A percentile compares a stretch with the other conserved stretches of the same genome.
phyloP scores from a whole-genome alignment of 2,113 vertebrate species.

The Sisor rabdophorus region DNA sequence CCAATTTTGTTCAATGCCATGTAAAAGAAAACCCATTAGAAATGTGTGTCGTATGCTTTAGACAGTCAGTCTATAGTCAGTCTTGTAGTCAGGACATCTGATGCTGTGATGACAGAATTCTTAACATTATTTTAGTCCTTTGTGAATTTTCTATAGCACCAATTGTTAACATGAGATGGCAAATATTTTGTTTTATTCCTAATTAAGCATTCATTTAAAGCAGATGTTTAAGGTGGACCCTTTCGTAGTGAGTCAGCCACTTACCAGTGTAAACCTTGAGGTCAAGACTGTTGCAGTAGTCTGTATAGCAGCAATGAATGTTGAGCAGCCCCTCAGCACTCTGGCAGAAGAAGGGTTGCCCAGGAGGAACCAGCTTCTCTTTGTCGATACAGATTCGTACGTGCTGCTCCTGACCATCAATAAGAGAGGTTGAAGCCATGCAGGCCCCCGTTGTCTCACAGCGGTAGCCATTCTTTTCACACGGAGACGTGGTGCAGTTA shows the following conservation, averaged over 20 bases:
- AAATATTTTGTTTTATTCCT: no score
- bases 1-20: no score
- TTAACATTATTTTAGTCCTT: no score
- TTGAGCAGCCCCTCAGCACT: conserved; percentile 85
- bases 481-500: conserved; percentile 77
- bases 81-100: no score
- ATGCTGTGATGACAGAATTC: no score
- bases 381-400: conserved; percentile 82
- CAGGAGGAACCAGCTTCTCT: conserved; percentile 79
- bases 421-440: conserved; percentile 86
- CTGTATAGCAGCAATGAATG: conserved; percentile 89
- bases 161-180: no score
- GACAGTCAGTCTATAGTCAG: no score
- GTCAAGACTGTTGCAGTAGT: conserved; percentile 94
- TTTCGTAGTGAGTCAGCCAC: not conserved
- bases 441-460: conserved; percentile 93
- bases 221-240: not conserved
- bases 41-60: no score
- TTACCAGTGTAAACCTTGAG: conserved; percentile 83
- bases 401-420: conserved; percentile 78
- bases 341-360: conserved; percentile 88
- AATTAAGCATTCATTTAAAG: no score
- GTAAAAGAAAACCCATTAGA: no score
- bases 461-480: conserved; percentile 79
- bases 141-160: no score